Conservation (phyloP, 2,888 invertebrate species). For the Boloria selene region DNA sequence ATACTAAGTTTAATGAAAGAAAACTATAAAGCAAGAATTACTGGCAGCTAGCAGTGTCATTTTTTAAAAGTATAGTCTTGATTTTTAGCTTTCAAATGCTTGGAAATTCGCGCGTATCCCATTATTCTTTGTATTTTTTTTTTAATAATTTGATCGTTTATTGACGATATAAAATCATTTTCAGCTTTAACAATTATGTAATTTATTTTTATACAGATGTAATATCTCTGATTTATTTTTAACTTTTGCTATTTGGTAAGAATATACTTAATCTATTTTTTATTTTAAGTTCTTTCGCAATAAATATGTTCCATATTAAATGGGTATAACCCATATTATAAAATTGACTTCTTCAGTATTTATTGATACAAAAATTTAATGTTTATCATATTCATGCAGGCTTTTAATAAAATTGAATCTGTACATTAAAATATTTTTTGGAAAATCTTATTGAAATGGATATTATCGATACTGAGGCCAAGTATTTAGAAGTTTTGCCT, state of each 20-base stretch:
- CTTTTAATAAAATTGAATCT: too few relatives aligned
- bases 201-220: constrained; percentile 31
- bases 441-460: too few relatives aligned
- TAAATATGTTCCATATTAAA: too few relatives aligned
- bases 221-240: constrained; percentile 31
- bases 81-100: constrained; percentile 1
- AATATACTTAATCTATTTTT: neutral
- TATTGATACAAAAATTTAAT: neutral
- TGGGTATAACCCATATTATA: neutral
- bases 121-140: constrained; percentile 21
- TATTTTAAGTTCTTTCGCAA: neutral
- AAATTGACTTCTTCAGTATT: neutral
- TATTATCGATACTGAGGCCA: too few relatives aligned
- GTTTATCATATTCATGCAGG: too few relatives aligned
- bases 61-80: constrained; percentile 1
- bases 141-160: constrained; percentile 24
- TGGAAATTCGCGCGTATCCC: neutral
- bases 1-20: neutral
- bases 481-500: too few relatives aligned
- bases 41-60: constrained; percentile 12
- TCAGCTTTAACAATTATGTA: constrained; percentile 32
- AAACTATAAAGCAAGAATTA: neutral
- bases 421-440: too few relatives aligned
- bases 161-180: constrained; percentile 32
- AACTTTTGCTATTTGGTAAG: constrained; percentile 44